Evolutionary conservation across 1,140 invertebrate species (phyloP).

Genomic region (Helicoverpa zea): DNA sequence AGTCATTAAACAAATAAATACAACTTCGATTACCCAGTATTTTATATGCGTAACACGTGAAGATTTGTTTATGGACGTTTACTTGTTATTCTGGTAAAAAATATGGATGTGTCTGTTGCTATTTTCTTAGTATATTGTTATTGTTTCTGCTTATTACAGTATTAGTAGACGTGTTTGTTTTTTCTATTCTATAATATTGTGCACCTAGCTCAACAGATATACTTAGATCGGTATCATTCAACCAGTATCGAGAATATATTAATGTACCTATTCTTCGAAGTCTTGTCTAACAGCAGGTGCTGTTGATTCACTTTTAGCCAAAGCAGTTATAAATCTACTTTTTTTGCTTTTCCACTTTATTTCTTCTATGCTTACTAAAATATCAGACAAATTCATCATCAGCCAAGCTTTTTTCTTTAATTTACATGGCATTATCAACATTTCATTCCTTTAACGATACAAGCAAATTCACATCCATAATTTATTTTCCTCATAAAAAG

Average conservation of each 20-base stretch:
- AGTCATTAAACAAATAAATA: constrained; percentile 43
- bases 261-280: no score
- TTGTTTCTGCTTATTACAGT: constrained; percentile 6
- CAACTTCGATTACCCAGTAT: constrained; percentile 20
- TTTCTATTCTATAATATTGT: constrained; percentile 4
- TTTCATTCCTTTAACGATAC: background rate
- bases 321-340: no score
- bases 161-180: constrained; percentile 22
- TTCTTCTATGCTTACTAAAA: no score
- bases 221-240: background rate
- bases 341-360: no score
- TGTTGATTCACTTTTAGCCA: no score
- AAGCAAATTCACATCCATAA: background rate
- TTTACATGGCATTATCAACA: background rate
- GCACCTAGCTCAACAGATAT: background rate
- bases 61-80: constrained; percentile 27
- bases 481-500: constrained; percentile 13
- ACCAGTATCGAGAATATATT: background rate
- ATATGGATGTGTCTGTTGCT: background rate
- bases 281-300: no score
- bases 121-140: constrained; percentile 32
- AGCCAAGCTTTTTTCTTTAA: no score
- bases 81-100: background rate
- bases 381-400: no score
- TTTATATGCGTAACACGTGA: constrained; percentile 21